Percentiles rank a stretch among this genome's conserved stretches.
phyloP scores from a whole-genome alignment of 2,797 vertebrate genomes.

The Dendrocincla tyrannina region DNA sequence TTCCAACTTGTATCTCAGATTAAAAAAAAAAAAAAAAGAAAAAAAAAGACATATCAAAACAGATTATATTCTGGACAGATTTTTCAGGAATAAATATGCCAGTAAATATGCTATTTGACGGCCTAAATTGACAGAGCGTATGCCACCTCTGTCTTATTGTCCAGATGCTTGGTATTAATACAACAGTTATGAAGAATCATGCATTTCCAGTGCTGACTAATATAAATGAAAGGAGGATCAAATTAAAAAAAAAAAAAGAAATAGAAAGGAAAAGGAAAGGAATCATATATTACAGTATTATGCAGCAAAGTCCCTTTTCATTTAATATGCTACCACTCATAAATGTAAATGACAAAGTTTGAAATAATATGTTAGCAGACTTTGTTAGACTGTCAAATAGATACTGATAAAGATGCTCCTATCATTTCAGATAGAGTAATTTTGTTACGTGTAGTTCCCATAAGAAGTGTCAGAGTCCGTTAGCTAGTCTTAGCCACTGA shows the following conservation, averaged over 20 bases:
- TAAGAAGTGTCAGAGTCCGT: neutral
- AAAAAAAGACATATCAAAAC: neutral
- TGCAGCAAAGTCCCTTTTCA: neutral
- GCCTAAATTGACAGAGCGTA: neutral
- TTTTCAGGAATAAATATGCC: neutral
- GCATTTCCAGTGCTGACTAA: neutral
- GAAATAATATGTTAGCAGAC: neutral
- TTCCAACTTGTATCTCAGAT: neutral
- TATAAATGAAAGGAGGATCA: neutral
- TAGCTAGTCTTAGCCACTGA: neutral
- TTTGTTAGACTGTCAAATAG: neutral
- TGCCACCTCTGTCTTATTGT: neutral
- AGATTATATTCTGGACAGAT: neutral
- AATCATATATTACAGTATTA: neutral
- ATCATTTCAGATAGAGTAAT: neutral
- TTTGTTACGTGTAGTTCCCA: neutral
- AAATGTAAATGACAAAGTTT: neutral
- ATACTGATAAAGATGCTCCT: neutral
- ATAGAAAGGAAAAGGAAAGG: rapidly evolving
- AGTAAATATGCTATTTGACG: neutral
- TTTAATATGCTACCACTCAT: neutral
- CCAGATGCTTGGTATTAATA: neutral
- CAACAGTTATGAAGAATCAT: neutral
- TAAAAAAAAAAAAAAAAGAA: neutral
- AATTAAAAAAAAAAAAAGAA: neutral